A percentile compares a stretch with the other conserved stretches of the same genome.
Conservation (phyloP, 2,888 invertebrate species). For the Ectropis crepuscularia region DNA sequence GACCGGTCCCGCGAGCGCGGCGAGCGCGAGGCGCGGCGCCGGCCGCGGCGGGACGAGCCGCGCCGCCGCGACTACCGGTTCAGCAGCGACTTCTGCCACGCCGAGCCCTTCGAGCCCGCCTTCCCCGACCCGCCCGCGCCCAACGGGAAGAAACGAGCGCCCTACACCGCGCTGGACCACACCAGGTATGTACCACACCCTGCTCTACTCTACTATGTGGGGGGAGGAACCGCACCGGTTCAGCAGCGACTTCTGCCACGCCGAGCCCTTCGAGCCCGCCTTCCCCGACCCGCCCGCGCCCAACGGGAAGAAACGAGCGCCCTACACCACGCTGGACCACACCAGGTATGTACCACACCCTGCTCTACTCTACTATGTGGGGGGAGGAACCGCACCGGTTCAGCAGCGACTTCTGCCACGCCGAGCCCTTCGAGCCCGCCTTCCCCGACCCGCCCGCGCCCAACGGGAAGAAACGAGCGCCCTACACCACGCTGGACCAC, state of each 20-base stretch:
- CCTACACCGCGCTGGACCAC: conserved; percentile 73
- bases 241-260: conserved; percentile 49
- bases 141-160: conserved; percentile 65
- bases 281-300: conserved; percentile 77
- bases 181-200: conserved; percentile 67
- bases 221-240: not conserved
- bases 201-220: not conserved
- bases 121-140: conserved; percentile 77
- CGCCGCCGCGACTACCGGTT: conserved; percentile 74
- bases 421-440: conserved; percentile 86
- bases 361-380: not conserved
- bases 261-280: conserved; percentile 86
- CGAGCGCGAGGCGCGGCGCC: conserved; percentile 55
- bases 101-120: conserved; percentile 86
- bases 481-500: conserved; percentile 73
- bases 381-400: not conserved
- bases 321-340: conserved; percentile 73
- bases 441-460: conserved; percentile 77
- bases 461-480: conserved; percentile 65
- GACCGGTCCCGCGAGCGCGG: conserved; percentile 44
- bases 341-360: conserved; percentile 61
- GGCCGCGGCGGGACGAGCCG: conserved; percentile 55
- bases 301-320: conserved; percentile 65
- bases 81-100: conserved; percentile 86
- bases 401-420: conserved; percentile 49